Evolutionary conservation across 2,113 vertebrate species (phyloP), one percentile per base, ranked within the genome.

Genomic region (Zosterops lateralis): DNA sequence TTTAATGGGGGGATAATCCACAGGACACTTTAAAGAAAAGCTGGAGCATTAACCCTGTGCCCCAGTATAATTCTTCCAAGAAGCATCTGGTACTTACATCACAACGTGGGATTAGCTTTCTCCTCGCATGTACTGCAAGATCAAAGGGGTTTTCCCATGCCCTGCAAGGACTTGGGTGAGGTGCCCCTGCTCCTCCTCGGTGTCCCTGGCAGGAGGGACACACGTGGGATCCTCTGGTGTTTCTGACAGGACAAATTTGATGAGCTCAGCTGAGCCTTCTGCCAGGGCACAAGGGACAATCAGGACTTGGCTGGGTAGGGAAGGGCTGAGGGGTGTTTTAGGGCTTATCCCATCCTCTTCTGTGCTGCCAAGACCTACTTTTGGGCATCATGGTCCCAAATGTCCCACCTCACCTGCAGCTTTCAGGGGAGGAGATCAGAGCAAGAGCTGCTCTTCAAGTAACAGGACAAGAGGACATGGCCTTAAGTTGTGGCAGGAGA

Each of bases 11-110:
- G 86, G 92, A 95, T 97, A 96, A 97, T 97, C 96, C 92, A 83
- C 83, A 17, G 96, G 90, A 97, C 91, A 92, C 97, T 96, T 97
- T 97, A 95, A 95, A 97, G 96, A 96, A 95, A 97, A 97, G 93
- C 95, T 89, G 68, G 44, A 85, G 96, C 96, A 97, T 97, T 97
- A 97, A 97, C 97, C 96, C 96, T 90, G 73, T 97, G 96, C 93
- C 96, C 97, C 93, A 84, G 96, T 94, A 78, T 96, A 97, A 97
- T 97, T 96, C 96, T 92, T 94, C 86, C 84, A 85, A 95, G 94
- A 62, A 96, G 96, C 92, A 95, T 97, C 95, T 96, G 95, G 96
- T 95, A 87, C 83, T 96, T 90, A 78, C 87, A 96, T 93, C 96
- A 91, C 94, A 95, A 96, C 92, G 36, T 8, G 60, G 94, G 97